A percentile compares a stretch with the other conserved stretches of the same genome.
phyloP scores from a whole-genome alignment of 2,888 invertebrate species.

The Abrostola tripartita region DNA sequence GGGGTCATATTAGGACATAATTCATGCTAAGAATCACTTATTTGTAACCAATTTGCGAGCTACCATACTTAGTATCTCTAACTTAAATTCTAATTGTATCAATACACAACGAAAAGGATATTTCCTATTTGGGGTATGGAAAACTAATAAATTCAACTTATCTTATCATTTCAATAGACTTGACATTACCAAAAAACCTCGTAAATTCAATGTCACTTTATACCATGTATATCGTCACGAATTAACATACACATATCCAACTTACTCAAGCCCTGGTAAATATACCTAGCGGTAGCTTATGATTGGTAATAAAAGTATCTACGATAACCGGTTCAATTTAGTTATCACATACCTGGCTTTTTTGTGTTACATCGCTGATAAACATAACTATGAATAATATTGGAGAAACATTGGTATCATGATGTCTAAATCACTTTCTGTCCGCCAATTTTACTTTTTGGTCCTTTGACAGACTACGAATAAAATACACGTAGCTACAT shows the following conservation, averaged over 20 bases:
- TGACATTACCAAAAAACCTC: constrained; percentile 17
- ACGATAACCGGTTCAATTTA: background rate
- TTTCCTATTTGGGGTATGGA: constrained; percentile 2
- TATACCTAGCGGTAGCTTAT: too few relatives aligned
- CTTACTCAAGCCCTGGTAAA: too few relatives aligned
- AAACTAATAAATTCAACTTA: constrained; percentile 16
- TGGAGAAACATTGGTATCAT: too few relatives aligned
- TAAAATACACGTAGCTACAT: too few relatives aligned
- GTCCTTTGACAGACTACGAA: too few relatives aligned
- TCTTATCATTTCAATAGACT: constrained; percentile 19
- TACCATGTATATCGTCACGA: constrained; percentile 5
- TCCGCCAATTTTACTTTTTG: too few relatives aligned
- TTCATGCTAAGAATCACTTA: constrained; percentile 3
- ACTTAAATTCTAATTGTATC: background rate
- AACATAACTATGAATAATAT: background rate
- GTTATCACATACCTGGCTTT: constrained; percentile 1
- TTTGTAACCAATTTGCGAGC: background rate
- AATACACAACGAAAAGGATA: constrained; percentile 16
- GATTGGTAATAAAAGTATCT: background rate
- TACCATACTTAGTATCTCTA: background rate
- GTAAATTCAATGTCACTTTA: constrained; percentile 46
- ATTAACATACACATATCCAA: background rate
- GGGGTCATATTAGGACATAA: background rate
- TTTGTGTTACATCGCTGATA: background rate
- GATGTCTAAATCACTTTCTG: too few relatives aligned